A percentile compares a stretch with the other conserved stretches of the same genome.
phyloP scores from a whole-genome alignment of 2,797 vertebrate genomes.

The Cyclopterus lumpus region DNA sequence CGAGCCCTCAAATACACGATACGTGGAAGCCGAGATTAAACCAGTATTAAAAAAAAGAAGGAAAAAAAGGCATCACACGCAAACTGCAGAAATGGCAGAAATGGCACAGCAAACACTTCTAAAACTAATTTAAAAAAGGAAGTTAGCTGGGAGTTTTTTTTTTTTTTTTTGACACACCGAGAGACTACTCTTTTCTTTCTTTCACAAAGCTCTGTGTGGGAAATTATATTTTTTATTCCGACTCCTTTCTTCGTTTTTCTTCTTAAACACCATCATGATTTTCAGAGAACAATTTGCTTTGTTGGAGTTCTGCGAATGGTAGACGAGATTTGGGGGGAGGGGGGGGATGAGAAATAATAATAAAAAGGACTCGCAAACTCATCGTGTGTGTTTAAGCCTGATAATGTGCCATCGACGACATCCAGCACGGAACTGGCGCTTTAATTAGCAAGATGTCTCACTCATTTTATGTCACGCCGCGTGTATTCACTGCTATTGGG shows the following conservation, averaged over 20 bases:
- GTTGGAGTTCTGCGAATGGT: slow-evolving; percentile 59
- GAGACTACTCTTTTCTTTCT: slow-evolving; percentile 41
- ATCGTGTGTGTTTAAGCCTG: slow-evolving; percentile 70
- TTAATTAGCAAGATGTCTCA: slow-evolving; percentile 74
- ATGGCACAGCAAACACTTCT: slow-evolving; percentile 38
- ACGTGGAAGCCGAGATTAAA: slow-evolving; percentile 6
- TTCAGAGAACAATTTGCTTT: slow-evolving; percentile 75
- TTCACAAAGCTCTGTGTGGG: slow-evolving; percentile 54
- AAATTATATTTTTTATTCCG: slow-evolving; percentile 57
- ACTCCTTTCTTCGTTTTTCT: slow-evolving; percentile 49
- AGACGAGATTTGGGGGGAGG: slow-evolving; percentile 68
- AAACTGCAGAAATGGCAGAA: slow-evolving; percentile 39
- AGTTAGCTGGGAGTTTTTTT: slow-evolving; percentile 45
- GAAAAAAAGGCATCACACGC: neutral
- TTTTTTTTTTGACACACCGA: slow-evolving; percentile 35
- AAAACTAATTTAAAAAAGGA: slow-evolving; percentile 52
- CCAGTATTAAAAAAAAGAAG: neutral
- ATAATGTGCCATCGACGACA: slow-evolving; percentile 70
- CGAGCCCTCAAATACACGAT: neutral
- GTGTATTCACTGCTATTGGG: slow-evolving; percentile 47
- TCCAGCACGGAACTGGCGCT: slow-evolving; percentile 53
- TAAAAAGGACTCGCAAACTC: slow-evolving; percentile 31
- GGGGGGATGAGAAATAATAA: neutral
- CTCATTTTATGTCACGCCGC: slow-evolving; percentile 63
- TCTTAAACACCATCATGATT: slow-evolving; percentile 64